Base-by-base conservation (phyloP, 2,113 vertebrate genomes). In the Cettia cetti region DNA sequence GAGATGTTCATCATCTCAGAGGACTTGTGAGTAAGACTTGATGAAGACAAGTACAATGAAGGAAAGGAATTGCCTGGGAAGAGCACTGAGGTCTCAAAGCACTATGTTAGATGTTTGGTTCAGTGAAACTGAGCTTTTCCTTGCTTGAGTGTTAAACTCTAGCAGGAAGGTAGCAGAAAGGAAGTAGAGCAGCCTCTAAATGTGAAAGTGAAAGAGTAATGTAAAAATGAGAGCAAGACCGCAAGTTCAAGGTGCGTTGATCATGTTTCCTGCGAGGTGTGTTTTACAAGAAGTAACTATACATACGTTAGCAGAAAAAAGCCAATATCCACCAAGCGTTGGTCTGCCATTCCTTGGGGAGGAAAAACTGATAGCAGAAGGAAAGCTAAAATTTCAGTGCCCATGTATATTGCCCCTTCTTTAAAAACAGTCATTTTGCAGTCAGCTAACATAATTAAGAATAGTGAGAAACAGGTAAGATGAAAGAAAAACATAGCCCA, bases 281-380 rank as follows among this genome's bases (percentile, higher is more conserved):
- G 2, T 85, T 88, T 61, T 77, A 27, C 59, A 66, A 74, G 64
- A 74, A 86, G 31, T 49, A n/a, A n/a, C 60, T 45, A 16, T 44
- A 6, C 1, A 0, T 47, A 11, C 0, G 0, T 57, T 72, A 61
- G 42, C 54, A 65, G 63, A 26, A 54, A 56, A 33, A 81, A 52
- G 39, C 44, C 7, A 53, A 4, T 60, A 57, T n/a, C 35, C 10
- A 54, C 26, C 26, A 65, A 22, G 9, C 11, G 11, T 26, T 69
- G 30, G 8, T n/a, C 18, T 86, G 18, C 20, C 65, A 0, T 60
- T 89, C 50, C 30, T 3, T 72, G 47, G n/a, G 16, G 37, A 45
- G 4, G 6, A 64, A 66, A 77, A 86, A 35, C 28, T 81, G 33
- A 8, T n/a, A 54, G 11, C 8, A 17, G 18, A 49, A 50, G 28